Evolutionary conservation across 1,140 invertebrate species (phyloP), one percentile per base, ranked within the genome.

Genomic region (Tribolium madens): DNA sequence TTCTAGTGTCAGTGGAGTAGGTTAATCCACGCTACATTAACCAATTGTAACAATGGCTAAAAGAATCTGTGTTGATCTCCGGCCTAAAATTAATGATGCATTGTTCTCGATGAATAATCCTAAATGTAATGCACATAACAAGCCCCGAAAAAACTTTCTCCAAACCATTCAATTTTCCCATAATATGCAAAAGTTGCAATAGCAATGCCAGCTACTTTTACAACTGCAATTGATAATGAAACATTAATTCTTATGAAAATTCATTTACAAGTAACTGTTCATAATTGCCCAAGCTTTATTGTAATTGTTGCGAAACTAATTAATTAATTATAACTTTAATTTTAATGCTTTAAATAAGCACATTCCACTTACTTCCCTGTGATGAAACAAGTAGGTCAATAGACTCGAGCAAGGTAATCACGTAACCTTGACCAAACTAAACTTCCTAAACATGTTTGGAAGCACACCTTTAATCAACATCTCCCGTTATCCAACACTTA

Each of bases 371-470:
- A 50, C 46, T 72, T 72, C 70, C 70, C 50, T 4, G 42, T 72
- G 70, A 72, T 18, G 47, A 50, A 50, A 50, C 18, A 72, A 48
- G 70, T 72, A 21, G 70, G 70, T 53, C 70, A 72, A 72, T 14
- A 72, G 50, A 72, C 70, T 47, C 70, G 70, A 53, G 21, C 70
- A 72, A 72, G 70, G 70, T 52, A 52, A 52, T 50, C 47, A 72
- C 50, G 47, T 72, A 72, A 72, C 70, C 70, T 72, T 72, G 70
- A 72, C 70, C 70, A 72, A 50, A 18, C 70, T 50, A 31, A 50
- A 72, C 47, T 72, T 72, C 70, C 50, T 72, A 72, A 52, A 53
- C 70, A 48, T 72, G 70, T 52, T 72, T 72, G 57, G 57, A 64
- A 64, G 57, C 57, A 64, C 57, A 64, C 57, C n/a, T 64, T 64